Evolutionary conservation across 2,113 vertebrate genomes (phyloP).

Genomic region (Bubalus kerabau): DNA sequence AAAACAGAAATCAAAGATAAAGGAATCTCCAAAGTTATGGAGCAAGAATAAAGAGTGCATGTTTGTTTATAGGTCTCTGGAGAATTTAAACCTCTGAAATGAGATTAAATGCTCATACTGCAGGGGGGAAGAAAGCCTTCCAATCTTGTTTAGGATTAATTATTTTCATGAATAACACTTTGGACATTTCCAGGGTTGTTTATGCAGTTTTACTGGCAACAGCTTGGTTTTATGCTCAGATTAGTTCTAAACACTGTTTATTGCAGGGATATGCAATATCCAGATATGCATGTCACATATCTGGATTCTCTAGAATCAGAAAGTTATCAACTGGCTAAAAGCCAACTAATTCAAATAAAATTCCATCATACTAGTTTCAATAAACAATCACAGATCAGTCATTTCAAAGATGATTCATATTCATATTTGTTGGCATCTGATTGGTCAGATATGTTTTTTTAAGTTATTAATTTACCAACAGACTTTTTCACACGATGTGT

Average conservation of each 20-base stretch:
- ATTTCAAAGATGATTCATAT: background rate
- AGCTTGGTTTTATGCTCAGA: background rate
- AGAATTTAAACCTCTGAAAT: background rate
- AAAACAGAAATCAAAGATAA: background rate
- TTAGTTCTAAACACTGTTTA: background rate
- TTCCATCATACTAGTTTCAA: background rate
- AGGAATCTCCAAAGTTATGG: background rate
- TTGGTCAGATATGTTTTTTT: background rate
- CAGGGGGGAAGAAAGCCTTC: background rate
- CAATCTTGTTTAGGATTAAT: background rate
- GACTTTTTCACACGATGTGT: background rate
- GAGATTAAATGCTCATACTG: background rate
- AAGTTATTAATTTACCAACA: background rate
- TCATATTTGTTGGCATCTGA: background rate
- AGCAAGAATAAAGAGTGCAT: background rate
- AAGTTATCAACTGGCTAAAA: constrained; percentile 1
- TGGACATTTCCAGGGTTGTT: background rate
- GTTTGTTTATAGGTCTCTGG: background rate
- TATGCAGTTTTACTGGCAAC: background rate
- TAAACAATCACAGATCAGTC: background rate
- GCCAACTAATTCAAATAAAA: background rate
- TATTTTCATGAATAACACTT: background rate
- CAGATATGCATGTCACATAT: background rate
- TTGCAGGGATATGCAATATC: background rate
- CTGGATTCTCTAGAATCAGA: background rate